Evolutionary conservation across 2,797 vertebrate genomes (phyloP).

Genomic region (Oryzias dopingdopingensis): DNA sequence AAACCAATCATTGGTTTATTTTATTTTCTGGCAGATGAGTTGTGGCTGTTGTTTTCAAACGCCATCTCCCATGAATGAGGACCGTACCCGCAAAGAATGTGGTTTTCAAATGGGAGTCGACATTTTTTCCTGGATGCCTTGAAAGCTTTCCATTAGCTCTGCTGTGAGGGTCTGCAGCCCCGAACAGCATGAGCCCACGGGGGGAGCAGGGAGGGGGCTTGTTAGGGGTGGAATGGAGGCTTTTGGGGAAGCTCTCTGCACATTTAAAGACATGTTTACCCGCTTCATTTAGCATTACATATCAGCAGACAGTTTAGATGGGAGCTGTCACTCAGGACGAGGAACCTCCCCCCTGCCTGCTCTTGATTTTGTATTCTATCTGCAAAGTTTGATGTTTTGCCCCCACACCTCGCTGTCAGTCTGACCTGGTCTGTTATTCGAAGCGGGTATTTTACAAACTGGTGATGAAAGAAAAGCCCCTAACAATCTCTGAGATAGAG

Average conservation of each 20-base stretch:
- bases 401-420: constrained; percentile 6
- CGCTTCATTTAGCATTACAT: constrained; percentile 79
- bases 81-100: constrained; percentile 57
- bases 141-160: constrained; percentile 98
- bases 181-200: constrained; percentile 73
- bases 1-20: no score
- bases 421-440: constrained; percentile 51
- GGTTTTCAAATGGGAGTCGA: constrained; percentile 84
- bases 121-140: constrained; percentile 79
- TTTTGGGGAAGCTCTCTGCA: constrained; percentile 41
- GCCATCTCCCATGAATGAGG: no score
- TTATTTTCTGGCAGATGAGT: no score
- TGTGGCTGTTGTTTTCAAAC: no score
- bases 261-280: constrained; percentile 81
- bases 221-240: neutral
- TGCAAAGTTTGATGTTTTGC: no score
- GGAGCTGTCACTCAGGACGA: constrained; percentile 63
- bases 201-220: constrained; percentile 3
- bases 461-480: no score
- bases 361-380: constrained; percentile 14
- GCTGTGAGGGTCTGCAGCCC: constrained; percentile 79
- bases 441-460: constrained; percentile 12
- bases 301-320: constrained; percentile 65
- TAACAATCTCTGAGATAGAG: no score
- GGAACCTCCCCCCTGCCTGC: constrained; percentile 18